phyloP scores from a whole-genome alignment of 2,888 invertebrate species.

The Melinopterus prodromus region DNA sequence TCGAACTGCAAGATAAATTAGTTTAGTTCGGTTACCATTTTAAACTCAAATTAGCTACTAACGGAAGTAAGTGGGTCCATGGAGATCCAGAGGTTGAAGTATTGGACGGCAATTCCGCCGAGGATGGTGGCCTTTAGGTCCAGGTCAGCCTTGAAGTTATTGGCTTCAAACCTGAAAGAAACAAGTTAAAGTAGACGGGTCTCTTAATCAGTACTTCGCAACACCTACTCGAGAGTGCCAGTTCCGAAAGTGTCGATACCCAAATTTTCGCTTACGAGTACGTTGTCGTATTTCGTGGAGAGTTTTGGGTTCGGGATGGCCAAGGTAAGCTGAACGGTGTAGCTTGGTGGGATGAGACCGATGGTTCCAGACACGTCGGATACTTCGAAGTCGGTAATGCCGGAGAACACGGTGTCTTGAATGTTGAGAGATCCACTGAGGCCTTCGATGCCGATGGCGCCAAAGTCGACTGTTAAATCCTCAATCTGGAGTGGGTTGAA shows the following conservation, averaged over 20 bases:
- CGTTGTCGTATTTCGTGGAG: conserved; percentile 21
- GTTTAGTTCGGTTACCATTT: background rate
- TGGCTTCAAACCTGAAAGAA: conserved; percentile 26
- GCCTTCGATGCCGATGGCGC: background rate
- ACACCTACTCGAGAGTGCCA: conserved; percentile 29
- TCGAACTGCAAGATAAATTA: conserved; percentile 25
- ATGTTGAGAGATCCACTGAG: conserved; percentile 21
- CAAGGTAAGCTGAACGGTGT: conserved; percentile 25
- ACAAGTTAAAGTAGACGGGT: background rate
- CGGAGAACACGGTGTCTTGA: conserved; percentile 8
- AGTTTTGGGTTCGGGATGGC: conserved; percentile 21
- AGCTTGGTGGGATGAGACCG: conserved; percentile 31
- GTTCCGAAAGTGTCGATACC: conserved; percentile 22
- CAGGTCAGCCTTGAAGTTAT: conserved; percentile 27
- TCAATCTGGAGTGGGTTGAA: conserved; percentile 18
- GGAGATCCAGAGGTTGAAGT: conserved; percentile 25
- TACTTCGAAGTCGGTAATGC: conserved; percentile 18
- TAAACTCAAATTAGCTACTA: background rate
- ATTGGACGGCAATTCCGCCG: conserved; percentile 19
- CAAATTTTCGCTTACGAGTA: background rate
- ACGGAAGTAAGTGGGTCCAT: conserved; percentile 9
- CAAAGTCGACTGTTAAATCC: background rate
- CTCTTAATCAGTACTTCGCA: background rate
- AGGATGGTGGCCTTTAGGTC: conserved; percentile 22
- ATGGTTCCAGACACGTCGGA: conserved; percentile 22